These are phyloP conservation scores for Lysiphlebus fabarum DNA, from an alignment of 1,140 invertebrate genomes.

Conservation along the genomic window DNA sequence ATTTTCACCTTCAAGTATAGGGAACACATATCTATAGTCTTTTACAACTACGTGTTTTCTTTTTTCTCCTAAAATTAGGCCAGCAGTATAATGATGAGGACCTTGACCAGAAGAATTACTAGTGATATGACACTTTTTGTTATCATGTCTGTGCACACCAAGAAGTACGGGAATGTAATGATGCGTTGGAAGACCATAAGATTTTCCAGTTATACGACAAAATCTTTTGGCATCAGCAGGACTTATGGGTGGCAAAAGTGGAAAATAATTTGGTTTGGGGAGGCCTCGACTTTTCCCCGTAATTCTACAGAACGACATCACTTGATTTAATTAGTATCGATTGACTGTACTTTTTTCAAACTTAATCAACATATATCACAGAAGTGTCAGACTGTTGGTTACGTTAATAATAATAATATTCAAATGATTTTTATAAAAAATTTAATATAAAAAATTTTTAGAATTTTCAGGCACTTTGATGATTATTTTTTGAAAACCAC, in stretches of 20 bases:
- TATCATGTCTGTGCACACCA: slow-evolving; percentile 57
- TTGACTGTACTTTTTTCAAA: no score
- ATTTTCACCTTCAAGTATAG: slow-evolving; percentile 63
- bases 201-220: slow-evolving; percentile 79
- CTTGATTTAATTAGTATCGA: no score
- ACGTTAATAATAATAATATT: no score
- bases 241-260: slow-evolving; percentile 74
- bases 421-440: no score
- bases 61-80: slow-evolving; percentile 61
- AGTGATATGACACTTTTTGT: slow-evolving; percentile 65
- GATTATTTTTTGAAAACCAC: no score
- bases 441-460: no score
- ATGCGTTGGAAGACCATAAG: slow-evolving; percentile 70
- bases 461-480: no score
- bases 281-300: slow-evolving; percentile 75
- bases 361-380: no score
- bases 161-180: slow-evolving; percentile 76
- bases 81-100: slow-evolving; percentile 58
- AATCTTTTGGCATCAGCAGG: slow-evolving; percentile 76
- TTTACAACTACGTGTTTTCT: slow-evolving; percentile 64
- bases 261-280: slow-evolving; percentile 80
- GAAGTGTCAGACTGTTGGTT: no score
- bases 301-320: slow-evolving; percentile 75
- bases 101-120: slow-evolving; percentile 59
- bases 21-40: slow-evolving; percentile 73